Evolutionary conservation across 2,888 invertebrate species (phyloP).

Genomic region (Conus canariensis): DNA sequence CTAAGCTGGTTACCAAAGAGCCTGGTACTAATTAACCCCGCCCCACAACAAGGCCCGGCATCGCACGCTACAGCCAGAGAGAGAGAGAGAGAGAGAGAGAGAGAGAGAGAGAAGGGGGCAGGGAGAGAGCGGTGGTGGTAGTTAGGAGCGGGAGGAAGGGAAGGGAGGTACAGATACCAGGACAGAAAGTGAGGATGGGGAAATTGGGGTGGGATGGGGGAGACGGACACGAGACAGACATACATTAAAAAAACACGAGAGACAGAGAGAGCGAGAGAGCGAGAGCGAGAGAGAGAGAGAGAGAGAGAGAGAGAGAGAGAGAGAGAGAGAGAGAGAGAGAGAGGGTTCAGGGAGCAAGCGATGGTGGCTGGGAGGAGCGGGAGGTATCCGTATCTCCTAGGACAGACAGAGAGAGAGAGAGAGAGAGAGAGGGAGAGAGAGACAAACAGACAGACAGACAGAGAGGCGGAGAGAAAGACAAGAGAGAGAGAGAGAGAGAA

Average conservation of each 20-base stretch:
- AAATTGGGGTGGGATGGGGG: no score
- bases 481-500: no score
- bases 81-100: slow-evolving; percentile 9
- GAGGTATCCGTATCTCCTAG: no score
- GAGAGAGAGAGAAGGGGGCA: not conserved
- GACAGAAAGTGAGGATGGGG: no score
- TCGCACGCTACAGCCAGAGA: not conserved
- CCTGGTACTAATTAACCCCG: slow-evolving; percentile 25
- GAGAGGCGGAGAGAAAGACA: no score
- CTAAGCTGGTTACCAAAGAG: slow-evolving; percentile 11
- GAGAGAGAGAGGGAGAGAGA: not conserved
- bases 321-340: not conserved
- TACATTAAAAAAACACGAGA: no score
- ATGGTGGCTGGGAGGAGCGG: not conserved
- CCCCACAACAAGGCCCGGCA: not conserved
- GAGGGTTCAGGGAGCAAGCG: not conserved
- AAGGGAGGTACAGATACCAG: no score
- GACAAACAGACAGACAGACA: no score
- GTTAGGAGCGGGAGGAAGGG: no score
- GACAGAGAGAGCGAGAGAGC: not conserved
- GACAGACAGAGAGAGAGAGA: not conserved
- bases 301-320: not conserved
- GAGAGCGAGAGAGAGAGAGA: not conserved
- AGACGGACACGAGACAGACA: no score
- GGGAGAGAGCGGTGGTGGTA: no score